Base-by-base conservation (phyloP, 2,888 invertebrate species). In the Stenchaetothrips biformis region DNA sequence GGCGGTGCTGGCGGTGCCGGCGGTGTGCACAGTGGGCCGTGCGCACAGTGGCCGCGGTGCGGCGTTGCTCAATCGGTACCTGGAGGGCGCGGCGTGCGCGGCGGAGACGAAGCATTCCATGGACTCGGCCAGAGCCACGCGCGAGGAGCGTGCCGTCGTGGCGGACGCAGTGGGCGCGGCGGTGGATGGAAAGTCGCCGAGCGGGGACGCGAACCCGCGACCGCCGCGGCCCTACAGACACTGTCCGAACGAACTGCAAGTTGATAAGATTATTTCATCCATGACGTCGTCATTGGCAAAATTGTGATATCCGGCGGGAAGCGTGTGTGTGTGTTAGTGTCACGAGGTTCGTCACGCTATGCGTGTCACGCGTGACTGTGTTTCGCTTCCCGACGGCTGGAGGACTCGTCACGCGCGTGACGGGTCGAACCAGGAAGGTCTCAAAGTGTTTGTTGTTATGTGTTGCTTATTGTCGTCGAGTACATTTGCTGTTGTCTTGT, bases 261-360 rank as follows among this genome's bases (percentile, higher is more conserved):
- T 74, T 4, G 37, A 37, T 37, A 37, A 37, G 67, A 25, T 6
- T 74, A 74, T 21, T 74, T 21, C 8, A 74, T 74, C 67, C 67
- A 74, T 74, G 67, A 74, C 67, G 25, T 74, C 67, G 67, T 74
- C 67, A 74, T 74, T 74, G 67, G 67, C 67, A 74, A 74, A 74
- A 21, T 74, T 74, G 67, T 74, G 67, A 74, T 74, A 74, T 74
- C 67, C 67, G 67, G 67, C 11, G 67, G 67, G 11, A 25, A 74
- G 67, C 21, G 21, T 25, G 67, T 74, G 25, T 67, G 67, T 25
- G 67, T 74, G 67, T 25, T 53, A 53, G 53, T 53, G 53, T 18
- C 53, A 13, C 18, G 16, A 53, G 53, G 18, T 7, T 4, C 11
- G 67, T 74, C 21, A 25, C 25, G 9, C 21, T 37, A 37, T 37